A percentile compares a stretch with the other conserved stretches of the same genome.
Conservation (phyloP, 1,140 invertebrate genomes). For the Ruditapes philippinarum region DNA sequence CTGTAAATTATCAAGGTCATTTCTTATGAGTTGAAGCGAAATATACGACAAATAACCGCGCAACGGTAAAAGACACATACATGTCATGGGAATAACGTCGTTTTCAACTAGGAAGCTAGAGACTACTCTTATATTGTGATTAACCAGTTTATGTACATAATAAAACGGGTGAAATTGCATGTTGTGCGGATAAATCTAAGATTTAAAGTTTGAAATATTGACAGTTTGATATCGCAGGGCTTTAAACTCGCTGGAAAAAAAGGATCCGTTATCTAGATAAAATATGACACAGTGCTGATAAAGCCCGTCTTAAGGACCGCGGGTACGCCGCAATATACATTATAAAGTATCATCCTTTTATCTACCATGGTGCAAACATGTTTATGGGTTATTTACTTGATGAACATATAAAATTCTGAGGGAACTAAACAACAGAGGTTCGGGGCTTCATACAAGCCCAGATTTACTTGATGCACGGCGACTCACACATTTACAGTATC, state of each 20-base stretch:
- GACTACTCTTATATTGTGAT: background rate
- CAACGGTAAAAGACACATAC: no score
- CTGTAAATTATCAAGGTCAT: no score
- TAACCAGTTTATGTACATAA: background rate
- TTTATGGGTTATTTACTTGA: background rate
- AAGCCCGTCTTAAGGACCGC: background rate
- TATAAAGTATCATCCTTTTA: slow-evolving; percentile 17
- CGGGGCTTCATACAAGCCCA: background rate
- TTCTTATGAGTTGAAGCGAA: no score
- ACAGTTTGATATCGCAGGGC: background rate
- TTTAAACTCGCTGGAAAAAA: slow-evolving; percentile 30
- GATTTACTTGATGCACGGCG: background rate
- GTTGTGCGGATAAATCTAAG: background rate
- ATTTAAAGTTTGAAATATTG: slow-evolving; percentile 23
- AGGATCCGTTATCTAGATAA: slow-evolving; percentile 57
- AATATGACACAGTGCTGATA: slow-evolving; percentile 50
- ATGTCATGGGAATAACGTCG: no score
- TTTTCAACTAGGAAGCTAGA: no score
- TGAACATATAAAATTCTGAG: slow-evolving; percentile 2
- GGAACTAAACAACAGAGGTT: slow-evolving; percentile 31
- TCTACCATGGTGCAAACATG: slow-evolving; percentile 40
- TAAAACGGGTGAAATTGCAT: background rate
- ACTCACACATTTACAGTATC: background rate
- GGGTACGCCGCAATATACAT: slow-evolving; percentile 6
- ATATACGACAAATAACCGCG: no score